Base-by-base conservation (phyloP, 2,888 invertebrate genomes). In the Platypus cylindrus region DNA sequence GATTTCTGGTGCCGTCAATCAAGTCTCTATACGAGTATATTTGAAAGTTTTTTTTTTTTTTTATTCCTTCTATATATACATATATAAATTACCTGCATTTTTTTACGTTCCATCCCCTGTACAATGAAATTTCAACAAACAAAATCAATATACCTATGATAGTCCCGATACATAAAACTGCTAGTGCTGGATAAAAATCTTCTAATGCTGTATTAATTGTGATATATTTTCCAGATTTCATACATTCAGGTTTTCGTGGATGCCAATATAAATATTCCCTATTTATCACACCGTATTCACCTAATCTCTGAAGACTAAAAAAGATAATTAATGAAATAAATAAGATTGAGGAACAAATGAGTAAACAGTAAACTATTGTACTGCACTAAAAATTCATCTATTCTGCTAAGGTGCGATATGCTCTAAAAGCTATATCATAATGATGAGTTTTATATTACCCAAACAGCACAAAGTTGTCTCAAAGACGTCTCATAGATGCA, bases 151-250 rank as follows among this genome's bases (percentile, higher is more conserved):
- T 32, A 38, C 55, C 55, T 1, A 45, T 15, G n/a, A 46, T 8
- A 4, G 56, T 41, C 15, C 58, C 58, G 27, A 49, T 30, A 7
- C 44, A 35, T 20, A 55, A 37, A 11, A 53, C 38, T 13, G 47
- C 31, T 25, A 56, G 39, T 13, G 53, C 50, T 3, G 58, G 54
- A 42, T 55, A 58, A 39, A 58, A 51, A 32, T 58, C 54, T 3
- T 48, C 45, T 16, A 58, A 33, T 14, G 55, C 54, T 3, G 57
- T 51, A 23, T 47, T 42, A 30, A 50, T 48, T 12, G 33, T 41
- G 2, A 45, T 36, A 1, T 47, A 43, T 27, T 31, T 38, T 4
- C 43, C 36, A 5, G 49, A 48, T 34, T 48, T 45, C 20, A 54
- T 43, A 41, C 59, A 58, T 36, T 48, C 48, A 1, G 58, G 56